Evolutionary conservation across 53 echinoderm and acorn worm species (phyloP).

Genomic region (Astropecten irregularis): DNA sequence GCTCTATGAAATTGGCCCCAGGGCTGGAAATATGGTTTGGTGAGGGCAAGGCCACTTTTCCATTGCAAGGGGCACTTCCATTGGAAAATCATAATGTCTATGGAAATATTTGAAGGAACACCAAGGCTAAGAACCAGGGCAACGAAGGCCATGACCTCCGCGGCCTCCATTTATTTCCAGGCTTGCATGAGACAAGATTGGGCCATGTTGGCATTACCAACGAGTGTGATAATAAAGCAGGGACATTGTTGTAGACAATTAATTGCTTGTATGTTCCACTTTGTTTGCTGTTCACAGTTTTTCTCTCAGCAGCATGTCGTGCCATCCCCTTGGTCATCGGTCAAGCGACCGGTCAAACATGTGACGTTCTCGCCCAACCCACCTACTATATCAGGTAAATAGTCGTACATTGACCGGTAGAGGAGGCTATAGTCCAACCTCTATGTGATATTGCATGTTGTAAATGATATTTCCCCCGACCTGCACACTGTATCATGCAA

Average conservation of each 20-base stretch:
- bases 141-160: no score
- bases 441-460: not conserved
- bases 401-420: not conserved
- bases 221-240: not conserved
- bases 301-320: slow-evolving; percentile 85
- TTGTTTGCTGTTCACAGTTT: slow-evolving; percentile 62
- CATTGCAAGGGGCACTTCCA: no score
- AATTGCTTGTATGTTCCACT: not conserved
- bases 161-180: no score
- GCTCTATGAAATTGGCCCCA: no score
- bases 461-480: not conserved
- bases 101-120: no score
- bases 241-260: no score
- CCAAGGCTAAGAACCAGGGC: no score
- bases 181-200: not conserved
- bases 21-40: no score
- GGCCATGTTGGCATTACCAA: not conserved
- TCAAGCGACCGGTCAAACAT: slow-evolving; percentile 60
- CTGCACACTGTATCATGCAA: not conserved
- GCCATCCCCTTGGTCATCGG: slow-evolving; percentile 89
- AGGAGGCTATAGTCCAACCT: not conserved
- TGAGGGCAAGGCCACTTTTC: no score
- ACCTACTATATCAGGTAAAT: slow-evolving; percentile 63
- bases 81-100: no score
- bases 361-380: slow-evolving; percentile 86